Evolutionary conservation across 2,888 invertebrate species (phyloP), one percentile per base, ranked within the genome.

Genomic region (Spicauda simplicius): DNA sequence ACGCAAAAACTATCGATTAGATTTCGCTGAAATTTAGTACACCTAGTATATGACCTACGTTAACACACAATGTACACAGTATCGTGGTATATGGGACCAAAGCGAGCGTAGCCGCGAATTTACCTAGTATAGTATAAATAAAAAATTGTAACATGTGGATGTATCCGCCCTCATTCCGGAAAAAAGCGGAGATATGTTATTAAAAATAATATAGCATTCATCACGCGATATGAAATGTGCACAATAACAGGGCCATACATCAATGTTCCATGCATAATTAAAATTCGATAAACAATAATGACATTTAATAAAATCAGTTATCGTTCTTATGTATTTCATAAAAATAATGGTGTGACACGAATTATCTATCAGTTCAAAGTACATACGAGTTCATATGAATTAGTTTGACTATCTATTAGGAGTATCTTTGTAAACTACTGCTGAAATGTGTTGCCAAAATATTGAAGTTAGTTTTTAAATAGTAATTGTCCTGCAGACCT

Each of bases 391-490:
- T 56, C 3, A 16, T 59, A 48, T n/a, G 6, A 37, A 18, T 10
- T 33, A 37, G 61, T 61, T 60, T 53, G 18, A 5, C n/a, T 53
- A 64, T 58, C n/a, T 52, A 50, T 2, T 25, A 50, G 18, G 14
- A 3, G 19, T n/a, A 19, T 52, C 58, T 65, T 45, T 54, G 48
- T 65, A 59, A 54, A 54, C 54, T 48, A 18, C 14, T 16, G 33
- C 59, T 45, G 41, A 65, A 65, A 65, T 48, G 60, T 66, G 65
- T 66, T 60, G 48, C 55, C 60, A 66, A 60, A 66, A 66, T 66
- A 66, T 55, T 33, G 30, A 30, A 20, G 37, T 19, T 54, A 25
- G 54, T 65, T 58, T 60, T 66, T 59, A 66, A 66, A 60, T 66
- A 66, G 52, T 53, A 37, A 66, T 66, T 60, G 59, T 55, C 11